Base-by-base conservation (phyloP, 2,888 invertebrate genomes). In the Selenia dentaria region DNA sequence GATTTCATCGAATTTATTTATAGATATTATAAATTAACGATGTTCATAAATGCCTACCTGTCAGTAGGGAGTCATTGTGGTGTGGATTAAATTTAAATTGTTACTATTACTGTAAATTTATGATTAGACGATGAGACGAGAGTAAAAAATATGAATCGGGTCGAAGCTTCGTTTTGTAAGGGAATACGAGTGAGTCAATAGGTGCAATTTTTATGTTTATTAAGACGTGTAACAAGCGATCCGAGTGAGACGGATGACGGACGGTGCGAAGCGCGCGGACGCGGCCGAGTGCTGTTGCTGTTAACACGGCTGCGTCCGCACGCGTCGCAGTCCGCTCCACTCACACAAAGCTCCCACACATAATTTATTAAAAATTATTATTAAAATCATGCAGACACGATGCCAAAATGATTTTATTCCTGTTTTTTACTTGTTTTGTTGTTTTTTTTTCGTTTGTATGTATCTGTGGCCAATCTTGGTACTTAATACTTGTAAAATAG, bases 1-100 rank as follows among this genome's bases (percentile, higher is more conserved):
- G 83, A 88, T 89, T 86, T 82, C 89, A 87, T 89, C 89, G 89
- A 89, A 89, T 89, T 89, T 89, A 89, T 88, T 88, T 88, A 84
- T 89, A 89, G 86, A 86, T 82, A 84, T 85, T 84, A 79, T 85
- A 80, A 85, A 87, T 77, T 80, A 79, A 86, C 75, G 79, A 83
- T 77, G 83, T 79, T 78, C 81, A 75, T 77, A 72, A 72, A 73
- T 74, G 79, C 82, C 85, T 74, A 70, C 83, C 81, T 67, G 74
- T 69, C 75, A 71, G 79, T 77, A 74, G 86, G 82, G 70, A 76
- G 78, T 74, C 81, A 79, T 77, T 75, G 79, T 79, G 86, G 86
- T 84, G 87, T 85, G 86, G 83, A 84, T 75, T 83, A 82, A 63
- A 80, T 84, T 79, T 83, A 79, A 83, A 82, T 83, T 85, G 86